These are phyloP conservation scores for Sesia bembeciformis DNA, from an alignment of 2,888 invertebrate species.

Conservation along the genomic window DNA sequence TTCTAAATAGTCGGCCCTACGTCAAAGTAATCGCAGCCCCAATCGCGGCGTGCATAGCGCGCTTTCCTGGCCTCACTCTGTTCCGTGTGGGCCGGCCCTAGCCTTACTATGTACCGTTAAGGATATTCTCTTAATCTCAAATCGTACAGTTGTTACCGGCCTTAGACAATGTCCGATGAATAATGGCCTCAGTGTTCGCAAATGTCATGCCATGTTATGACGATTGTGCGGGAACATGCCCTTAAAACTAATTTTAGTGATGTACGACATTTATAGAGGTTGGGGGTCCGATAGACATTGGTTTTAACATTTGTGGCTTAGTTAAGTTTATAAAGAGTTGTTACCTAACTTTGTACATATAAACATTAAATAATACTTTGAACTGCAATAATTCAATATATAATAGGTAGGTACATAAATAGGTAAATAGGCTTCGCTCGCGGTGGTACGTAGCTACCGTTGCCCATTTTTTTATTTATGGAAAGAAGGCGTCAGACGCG, in stretches of 20 bases:
- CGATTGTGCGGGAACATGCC: slow-evolving; percentile 8
- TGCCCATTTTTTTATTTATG: too few relatives aligned
- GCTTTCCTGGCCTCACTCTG: slow-evolving; percentile 13
- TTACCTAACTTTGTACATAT: too few relatives aligned
- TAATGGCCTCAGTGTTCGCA: slow-evolving; percentile 45
- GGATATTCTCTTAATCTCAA: slow-evolving; percentile 55
- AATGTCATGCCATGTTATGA: slow-evolving; percentile 52
- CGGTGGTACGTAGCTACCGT: too few relatives aligned
- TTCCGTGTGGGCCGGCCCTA: slow-evolving; percentile 41
- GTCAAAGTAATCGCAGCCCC: neutral
- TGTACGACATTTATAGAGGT: neutral
- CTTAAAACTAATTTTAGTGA: neutral
- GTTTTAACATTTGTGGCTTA: neutral
- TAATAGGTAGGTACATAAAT: too few relatives aligned
- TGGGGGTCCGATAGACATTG: neutral
- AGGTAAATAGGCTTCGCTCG: too few relatives aligned
- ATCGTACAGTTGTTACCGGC: slow-evolving; percentile 51
- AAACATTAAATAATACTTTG: too few relatives aligned
- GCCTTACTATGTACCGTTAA: slow-evolving; percentile 46
- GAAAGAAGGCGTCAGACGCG: too few relatives aligned
- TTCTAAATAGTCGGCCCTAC: neutral
- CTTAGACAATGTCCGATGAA: slow-evolving; percentile 57
- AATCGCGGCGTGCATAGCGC: slow-evolving; percentile 10
- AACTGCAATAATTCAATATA: too few relatives aligned
- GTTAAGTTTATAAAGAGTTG: too few relatives aligned